Evolutionary conservation across 2,888 invertebrate species (phyloP).

Genomic region (Tuberolachnus salignus): DNA sequence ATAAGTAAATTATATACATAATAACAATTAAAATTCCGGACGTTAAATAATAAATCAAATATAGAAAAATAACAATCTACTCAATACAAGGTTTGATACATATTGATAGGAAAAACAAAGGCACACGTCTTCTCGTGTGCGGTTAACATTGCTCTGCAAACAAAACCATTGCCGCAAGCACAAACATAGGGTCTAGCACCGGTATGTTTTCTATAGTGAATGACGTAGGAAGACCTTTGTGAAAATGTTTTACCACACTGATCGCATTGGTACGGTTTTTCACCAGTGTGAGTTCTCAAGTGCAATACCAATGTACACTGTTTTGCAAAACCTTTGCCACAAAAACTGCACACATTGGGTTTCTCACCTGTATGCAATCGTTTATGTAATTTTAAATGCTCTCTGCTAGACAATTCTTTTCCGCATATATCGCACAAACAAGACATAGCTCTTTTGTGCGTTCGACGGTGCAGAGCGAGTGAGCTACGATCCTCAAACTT

Average conservation of each 20-base stretch:
- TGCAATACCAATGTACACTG: slow-evolving; percentile 64
- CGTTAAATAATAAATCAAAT: neutral
- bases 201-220: slow-evolving; percentile 65
- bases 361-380: slow-evolving; percentile 68
- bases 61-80: neutral
- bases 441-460: slow-evolving; percentile 65
- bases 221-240: slow-evolving; percentile 65
- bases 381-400: slow-evolving; percentile 67
- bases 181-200: slow-evolving; percentile 65
- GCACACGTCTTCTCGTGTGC: slow-evolving; percentile 61
- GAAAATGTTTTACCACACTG: slow-evolving; percentile 66
- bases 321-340: slow-evolving; percentile 65
- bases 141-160: slow-evolving; percentile 64
- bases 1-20: neutral
- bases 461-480: slow-evolving; percentile 62
- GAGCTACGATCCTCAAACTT: slow-evolving; percentile 62
- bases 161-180: slow-evolving; percentile 64
- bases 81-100: slow-evolving; percentile 48
- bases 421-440: slow-evolving; percentile 70
- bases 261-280: slow-evolving; percentile 65
- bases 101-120: slow-evolving; percentile 55
- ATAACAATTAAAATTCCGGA: slow-evolving; percentile 15
- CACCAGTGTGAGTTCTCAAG: slow-evolving; percentile 65
- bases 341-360: slow-evolving; percentile 65
- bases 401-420: slow-evolving; percentile 66